Evolutionary conservation across 2,888 invertebrate species (phyloP).

Genomic region (Ichneumoninae sp.): DNA sequence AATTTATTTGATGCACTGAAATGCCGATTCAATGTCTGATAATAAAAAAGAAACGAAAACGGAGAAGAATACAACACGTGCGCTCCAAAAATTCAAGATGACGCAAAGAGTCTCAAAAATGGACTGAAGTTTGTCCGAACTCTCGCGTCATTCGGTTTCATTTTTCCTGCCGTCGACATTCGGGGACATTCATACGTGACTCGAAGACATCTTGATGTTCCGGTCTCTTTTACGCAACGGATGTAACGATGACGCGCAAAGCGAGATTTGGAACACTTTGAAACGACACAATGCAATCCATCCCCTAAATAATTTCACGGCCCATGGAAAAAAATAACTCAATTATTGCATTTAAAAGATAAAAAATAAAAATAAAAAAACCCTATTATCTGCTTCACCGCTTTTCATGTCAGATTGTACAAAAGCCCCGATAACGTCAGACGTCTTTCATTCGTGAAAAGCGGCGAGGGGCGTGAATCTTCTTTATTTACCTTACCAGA

Average conservation of each 20-base stretch:
- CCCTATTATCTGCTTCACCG: neutral
- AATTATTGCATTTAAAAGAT: neutral
- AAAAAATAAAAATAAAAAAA: neutral
- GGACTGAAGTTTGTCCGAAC: conserved; percentile 1
- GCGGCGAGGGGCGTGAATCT: neutral
- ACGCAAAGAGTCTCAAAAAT: conserved; percentile 1
- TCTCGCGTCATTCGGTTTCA: conserved; percentile 36
- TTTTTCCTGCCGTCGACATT: conserved; percentile 9
- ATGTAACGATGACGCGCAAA: conserved; percentile 15
- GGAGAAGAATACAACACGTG: neutral
- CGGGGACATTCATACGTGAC: conserved; percentile 8
- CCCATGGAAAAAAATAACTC: neutral
- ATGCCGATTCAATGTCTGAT: too few relatives aligned
- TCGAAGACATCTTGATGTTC: conserved; percentile 32
- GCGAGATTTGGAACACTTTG: neutral
- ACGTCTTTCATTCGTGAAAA: conserved; percentile 8
- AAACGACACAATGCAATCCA: conserved; percentile 10
- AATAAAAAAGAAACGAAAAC: neutral
- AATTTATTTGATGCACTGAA: neutral
- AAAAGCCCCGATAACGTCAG: neutral
- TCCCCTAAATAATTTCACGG: conserved; percentile 6
- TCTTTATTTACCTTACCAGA: neutral
- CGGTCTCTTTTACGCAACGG: conserved; percentile 18
- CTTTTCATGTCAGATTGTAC: neutral
- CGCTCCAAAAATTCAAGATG: neutral